Evolutionary conservation across 2,113 vertebrate species (phyloP), one percentile per base, ranked within the genome.

Genomic region (Antechinus stuartii): DNA sequence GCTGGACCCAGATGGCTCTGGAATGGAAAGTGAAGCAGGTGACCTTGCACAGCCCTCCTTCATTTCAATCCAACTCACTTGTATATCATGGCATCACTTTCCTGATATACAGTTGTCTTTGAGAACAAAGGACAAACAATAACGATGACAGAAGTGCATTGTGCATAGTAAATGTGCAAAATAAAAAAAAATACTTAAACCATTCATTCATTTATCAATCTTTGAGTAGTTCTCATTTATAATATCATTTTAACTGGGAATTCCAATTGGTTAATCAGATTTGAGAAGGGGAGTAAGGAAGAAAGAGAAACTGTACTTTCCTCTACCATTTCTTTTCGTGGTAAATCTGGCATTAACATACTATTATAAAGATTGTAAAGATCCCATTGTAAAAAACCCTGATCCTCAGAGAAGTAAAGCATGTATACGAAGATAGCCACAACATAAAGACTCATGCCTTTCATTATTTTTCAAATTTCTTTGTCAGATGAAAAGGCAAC

Each of bases 391-490:
- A 91, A 92, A 92, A 90, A 92, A 95, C 93, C 94, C 68, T n/a
- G 61, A 92, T 95, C 47, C 26, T 52, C 90, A n/a, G 90, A 92
- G 95, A 97, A 97, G 95, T 49, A 61, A 90, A 52, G 95, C 57
- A 55, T 97, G 95, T 94, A 68, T 94, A 55, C 22, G 92, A 95
- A 89, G 96, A 96, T 53, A 54, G 91, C 91, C 12, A 42, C 92
- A 95, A 92, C 93, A 27, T 90, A 92, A 95, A 56, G 95, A 94
- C 95, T 95, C 95, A 57, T 16, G 35, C 92, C 91, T 96, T 90
- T 97, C 94, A 96, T 97, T 92, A 52, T 94, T 95, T 93, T 95
- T 91, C 61, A 0, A 35, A n/a, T 90, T 95, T 93, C 94, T 94
- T 90, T 92, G 94, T 96, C 92, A 46, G 94, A 93, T 93, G 89